Evolutionary conservation across 2,797 vertebrate species (phyloP).

Genomic region (Mormyrus proboscirostris): DNA sequence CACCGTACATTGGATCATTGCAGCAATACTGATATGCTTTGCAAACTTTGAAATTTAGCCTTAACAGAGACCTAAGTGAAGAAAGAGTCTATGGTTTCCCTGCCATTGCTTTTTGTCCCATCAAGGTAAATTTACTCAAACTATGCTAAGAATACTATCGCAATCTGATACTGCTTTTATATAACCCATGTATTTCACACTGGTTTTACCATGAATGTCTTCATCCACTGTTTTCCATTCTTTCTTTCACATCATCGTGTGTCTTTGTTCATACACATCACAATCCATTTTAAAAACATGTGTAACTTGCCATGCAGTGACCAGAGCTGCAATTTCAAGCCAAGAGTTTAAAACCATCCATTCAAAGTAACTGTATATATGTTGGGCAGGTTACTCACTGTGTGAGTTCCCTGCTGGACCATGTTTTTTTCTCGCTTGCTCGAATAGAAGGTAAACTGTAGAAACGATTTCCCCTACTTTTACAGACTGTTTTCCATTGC

Average conservation of each 20-base stretch:
- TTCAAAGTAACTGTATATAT: background rate
- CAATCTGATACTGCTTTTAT: background rate
- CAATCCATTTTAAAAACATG: background rate
- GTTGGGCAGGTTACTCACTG: background rate
- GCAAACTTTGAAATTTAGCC: background rate
- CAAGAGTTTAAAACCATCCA: background rate
- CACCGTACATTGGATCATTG: background rate
- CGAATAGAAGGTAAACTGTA: conserved; percentile 46
- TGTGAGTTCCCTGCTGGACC: background rate
- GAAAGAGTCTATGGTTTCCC: background rate
- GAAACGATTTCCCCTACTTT: conserved; percentile 38
- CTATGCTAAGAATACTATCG: background rate
- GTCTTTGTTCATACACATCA: background rate
- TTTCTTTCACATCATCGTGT: background rate
- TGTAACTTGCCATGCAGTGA: background rate
- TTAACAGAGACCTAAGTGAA: background rate
- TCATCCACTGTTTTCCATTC: background rate
- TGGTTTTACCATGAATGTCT: background rate
- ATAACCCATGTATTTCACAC: background rate
- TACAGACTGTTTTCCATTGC: conserved; percentile 44
- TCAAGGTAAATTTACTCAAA: background rate
- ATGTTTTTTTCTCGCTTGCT: background rate
- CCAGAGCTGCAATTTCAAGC: background rate
- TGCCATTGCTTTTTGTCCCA: background rate
- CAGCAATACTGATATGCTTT: background rate